Percentiles rank a stretch among this genome's conserved stretches.
phyloP scores from a whole-genome alignment of 2,888 invertebrate genomes.

The Stegophylla sp. region DNA sequence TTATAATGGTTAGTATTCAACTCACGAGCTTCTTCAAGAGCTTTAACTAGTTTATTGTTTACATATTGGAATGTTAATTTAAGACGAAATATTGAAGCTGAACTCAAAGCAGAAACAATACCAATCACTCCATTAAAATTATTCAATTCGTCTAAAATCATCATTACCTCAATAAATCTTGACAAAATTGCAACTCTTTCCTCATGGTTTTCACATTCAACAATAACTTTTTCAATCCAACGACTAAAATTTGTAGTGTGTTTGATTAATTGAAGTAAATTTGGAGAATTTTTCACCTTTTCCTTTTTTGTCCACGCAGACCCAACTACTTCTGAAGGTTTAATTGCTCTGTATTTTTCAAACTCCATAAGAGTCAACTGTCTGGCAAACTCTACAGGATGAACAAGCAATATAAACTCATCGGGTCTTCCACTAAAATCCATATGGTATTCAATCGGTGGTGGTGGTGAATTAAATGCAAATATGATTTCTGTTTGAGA shows the following conservation, averaged over 20 bases:
- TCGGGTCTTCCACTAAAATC: constrained; percentile 63
- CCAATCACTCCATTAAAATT: constrained; percentile 98
- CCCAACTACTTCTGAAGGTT: constrained; percentile 96
- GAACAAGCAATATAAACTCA: constrained; percentile 69
- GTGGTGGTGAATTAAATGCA: constrained; percentile 78
- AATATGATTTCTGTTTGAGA: constrained; percentile 78
- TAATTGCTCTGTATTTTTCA: constrained; percentile 90
- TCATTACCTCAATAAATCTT: constrained; percentile 91
- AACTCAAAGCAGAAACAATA: constrained; percentile 88
- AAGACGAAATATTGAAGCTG: constrained; percentile 89
- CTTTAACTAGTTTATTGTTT: constrained; percentile 76
- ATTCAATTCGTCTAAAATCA: constrained; percentile 92
- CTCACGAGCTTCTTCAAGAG: constrained; percentile 86
- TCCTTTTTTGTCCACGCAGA: constrained; percentile 97
- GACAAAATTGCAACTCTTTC: constrained; percentile 90
- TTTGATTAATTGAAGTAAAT: constrained; percentile 92
- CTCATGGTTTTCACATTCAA: constrained; percentile 94
- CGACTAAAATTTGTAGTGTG: constrained; percentile 89
- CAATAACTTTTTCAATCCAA: constrained; percentile 95
- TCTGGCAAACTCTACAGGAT: constrained; percentile 94
- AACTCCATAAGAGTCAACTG: constrained; percentile 95
- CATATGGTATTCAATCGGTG: constrained; percentile 83
- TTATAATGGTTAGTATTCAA: constrained; percentile 88
- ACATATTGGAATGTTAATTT: constrained; percentile 79
- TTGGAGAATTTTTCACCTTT: constrained; percentile 91